phyloP scores from a whole-genome alignment of 2,888 invertebrate species.

The Lochmaea capreae region DNA sequence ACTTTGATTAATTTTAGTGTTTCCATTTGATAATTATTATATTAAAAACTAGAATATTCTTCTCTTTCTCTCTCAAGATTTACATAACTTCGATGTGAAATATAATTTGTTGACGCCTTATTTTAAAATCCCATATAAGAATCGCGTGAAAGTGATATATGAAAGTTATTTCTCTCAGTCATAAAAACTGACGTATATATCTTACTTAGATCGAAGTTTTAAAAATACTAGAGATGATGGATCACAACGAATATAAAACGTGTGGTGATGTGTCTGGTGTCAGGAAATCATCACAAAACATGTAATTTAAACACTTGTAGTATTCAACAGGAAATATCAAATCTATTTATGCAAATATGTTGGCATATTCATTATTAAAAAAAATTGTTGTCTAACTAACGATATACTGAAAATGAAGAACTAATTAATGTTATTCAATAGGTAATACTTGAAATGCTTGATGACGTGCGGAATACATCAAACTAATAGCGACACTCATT shows the following conservation, averaged over 20 bases:
- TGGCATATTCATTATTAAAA: not conserved
- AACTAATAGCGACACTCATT: too few species aligned
- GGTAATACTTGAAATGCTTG: too few species aligned
- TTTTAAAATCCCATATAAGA: not conserved
- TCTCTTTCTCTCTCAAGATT: too few species aligned
- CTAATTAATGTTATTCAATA: too few species aligned
- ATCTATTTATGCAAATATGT: not conserved
- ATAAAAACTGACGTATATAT: not conserved
- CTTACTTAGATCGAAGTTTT: not conserved
- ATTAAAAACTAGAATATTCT: too few species aligned
- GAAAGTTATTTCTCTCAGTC: not conserved
- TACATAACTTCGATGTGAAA: not conserved
- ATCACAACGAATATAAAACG: not conserved
- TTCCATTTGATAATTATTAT: too few species aligned
- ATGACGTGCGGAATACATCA: too few species aligned
- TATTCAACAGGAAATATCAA: not conserved
- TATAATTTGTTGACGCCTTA: not conserved
- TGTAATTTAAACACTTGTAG: too few species aligned
- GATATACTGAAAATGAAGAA: too few species aligned
- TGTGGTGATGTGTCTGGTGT: not conserved
- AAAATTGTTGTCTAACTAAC: not conserved
- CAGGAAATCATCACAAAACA: not conserved
- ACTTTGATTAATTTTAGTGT: too few species aligned
- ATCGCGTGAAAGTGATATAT: not conserved
- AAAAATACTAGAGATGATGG: not conserved